phyloP scores from a whole-genome alignment of 2,113 vertebrate genomes.

The Nettapus auritus region DNA sequence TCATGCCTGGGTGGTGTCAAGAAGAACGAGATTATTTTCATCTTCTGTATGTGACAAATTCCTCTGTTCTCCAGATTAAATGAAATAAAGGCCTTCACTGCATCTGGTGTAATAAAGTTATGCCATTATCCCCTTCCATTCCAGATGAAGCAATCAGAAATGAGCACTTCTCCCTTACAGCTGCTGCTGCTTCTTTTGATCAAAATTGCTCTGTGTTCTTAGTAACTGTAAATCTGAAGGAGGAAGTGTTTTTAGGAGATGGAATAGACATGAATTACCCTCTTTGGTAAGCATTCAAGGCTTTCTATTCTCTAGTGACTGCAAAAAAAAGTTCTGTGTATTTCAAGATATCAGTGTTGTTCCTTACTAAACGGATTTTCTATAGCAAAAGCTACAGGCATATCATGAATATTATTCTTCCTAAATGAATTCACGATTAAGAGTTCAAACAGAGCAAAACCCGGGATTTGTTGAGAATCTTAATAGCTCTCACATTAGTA shows the following conservation, averaged over 20 bases:
- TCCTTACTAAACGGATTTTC: constrained; percentile 45
- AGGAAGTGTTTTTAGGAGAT: constrained; percentile 58
- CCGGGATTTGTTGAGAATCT: neutral
- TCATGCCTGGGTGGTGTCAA: neutral
- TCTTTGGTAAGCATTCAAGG: constrained; percentile 24
- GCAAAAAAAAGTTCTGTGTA: neutral
- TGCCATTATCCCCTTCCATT: neutral
- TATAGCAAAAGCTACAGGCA: neutral
- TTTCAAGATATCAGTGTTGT: constrained; percentile 34
- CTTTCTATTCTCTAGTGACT: neutral
- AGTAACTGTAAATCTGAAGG: constrained; percentile 59
- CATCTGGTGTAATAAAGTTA: constrained; percentile 59
- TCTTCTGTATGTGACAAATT: constrained; percentile 68
- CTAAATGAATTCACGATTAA: constrained; percentile 14
- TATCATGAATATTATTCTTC: neutral
- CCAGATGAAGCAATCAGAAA: constrained; percentile 65
- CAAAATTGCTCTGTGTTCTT: constrained; percentile 50
- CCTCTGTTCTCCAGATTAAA: constrained; percentile 56
- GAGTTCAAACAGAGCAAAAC: constrained; percentile 26
- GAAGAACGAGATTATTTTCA: constrained; percentile 61
- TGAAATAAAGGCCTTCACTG: constrained; percentile 41
- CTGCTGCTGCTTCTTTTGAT: constrained; percentile 68
- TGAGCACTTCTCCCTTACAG: constrained; percentile 50
- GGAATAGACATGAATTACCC: constrained; percentile 28
- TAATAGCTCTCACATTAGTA: constrained; percentile 11